Evolutionary conservation across 2,888 invertebrate genomes (phyloP).

Genomic region (Brachylomia viminalis): DNA sequence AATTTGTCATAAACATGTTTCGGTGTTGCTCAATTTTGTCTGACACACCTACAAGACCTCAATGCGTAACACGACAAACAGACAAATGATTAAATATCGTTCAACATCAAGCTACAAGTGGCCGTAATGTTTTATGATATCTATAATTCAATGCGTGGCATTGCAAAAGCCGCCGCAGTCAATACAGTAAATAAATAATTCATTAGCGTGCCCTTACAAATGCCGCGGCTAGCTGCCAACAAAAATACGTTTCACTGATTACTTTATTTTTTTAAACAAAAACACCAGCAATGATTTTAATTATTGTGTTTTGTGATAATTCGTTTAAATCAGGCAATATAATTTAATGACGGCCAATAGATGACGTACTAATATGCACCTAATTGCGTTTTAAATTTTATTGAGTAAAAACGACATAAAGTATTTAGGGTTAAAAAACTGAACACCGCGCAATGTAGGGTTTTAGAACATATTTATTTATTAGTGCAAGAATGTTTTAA

Average conservation of each 20-base stretch:
- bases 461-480: conserved; percentile 48
- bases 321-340: conserved; percentile 7
- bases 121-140: conserved; percentile 65
- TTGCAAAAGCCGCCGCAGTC: conserved; percentile 66
- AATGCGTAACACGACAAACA: conserved; percentile 53
- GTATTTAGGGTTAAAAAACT: not conserved
- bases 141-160: conserved; percentile 66
- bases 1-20: conserved; percentile 57
- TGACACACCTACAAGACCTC: conserved; percentile 45
- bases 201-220: conserved; percentile 59
- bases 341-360: conserved; percentile 18
- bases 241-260: conserved; percentile 44
- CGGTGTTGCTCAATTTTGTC: conserved; percentile 58
- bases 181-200: conserved; percentile 68
- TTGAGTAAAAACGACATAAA: conserved; percentile 6
- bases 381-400: conserved; percentile 18
- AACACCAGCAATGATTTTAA: conserved; percentile 24
- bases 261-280: conserved; percentile 20
- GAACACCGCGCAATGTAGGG: not conserved
- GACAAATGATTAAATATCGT: conserved; percentile 61
- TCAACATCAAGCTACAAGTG: conserved; percentile 57
- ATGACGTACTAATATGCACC: not conserved
- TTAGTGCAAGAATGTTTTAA: conserved; percentile 36
- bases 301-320: conserved; percentile 34
- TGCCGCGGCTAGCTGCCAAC: conserved; percentile 50